Evolutionary conservation across 35 echinoderm and acorn worm genomes (phyloP).

Genomic region (Ptychodera flava): DNA sequence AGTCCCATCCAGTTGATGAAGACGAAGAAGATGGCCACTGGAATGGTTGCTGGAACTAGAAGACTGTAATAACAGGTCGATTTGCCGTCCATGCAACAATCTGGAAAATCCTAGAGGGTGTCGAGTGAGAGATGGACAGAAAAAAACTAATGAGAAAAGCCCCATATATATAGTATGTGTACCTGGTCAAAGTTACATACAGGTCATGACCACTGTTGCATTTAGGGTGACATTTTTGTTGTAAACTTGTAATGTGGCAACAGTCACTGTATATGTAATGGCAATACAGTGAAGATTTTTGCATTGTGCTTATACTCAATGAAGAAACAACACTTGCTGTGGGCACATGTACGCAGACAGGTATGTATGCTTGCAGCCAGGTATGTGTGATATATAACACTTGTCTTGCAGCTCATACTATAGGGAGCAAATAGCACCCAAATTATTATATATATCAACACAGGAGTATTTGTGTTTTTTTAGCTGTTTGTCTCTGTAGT

Average conservation of each 20-base stretch:
- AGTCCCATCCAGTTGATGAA: conserved; percentile 61
- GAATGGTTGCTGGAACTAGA: conserved; percentile 43
- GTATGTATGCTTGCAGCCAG: too few species aligned
- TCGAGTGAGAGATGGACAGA: too few species aligned
- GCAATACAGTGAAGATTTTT: background rate
- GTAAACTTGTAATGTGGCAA: background rate
- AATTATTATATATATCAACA: too few species aligned
- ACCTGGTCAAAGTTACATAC: background rate
- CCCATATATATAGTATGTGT: background rate
- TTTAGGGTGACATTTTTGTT: background rate
- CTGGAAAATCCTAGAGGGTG: background rate
- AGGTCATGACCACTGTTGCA: background rate
- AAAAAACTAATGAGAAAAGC: background rate
- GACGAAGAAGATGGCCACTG: conserved; percentile 40
- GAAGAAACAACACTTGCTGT: too few species aligned
- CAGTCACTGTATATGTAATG: background rate
- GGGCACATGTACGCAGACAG: too few species aligned
- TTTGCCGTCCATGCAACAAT: conserved; percentile 22
- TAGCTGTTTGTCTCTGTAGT: background rate
- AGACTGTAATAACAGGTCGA: conserved; percentile 21
- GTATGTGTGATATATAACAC: too few species aligned
- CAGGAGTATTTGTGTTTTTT: too few species aligned
- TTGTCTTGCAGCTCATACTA: too few species aligned
- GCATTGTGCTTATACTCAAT: too few species aligned
- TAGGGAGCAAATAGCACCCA: too few species aligned